A percentile compares a stretch with the other conserved stretches of the same genome.
These are phyloP conservation scores for Argyra leucocephala DNA, from an alignment of 2,888 invertebrate species.

Conservation along the genomic window DNA sequence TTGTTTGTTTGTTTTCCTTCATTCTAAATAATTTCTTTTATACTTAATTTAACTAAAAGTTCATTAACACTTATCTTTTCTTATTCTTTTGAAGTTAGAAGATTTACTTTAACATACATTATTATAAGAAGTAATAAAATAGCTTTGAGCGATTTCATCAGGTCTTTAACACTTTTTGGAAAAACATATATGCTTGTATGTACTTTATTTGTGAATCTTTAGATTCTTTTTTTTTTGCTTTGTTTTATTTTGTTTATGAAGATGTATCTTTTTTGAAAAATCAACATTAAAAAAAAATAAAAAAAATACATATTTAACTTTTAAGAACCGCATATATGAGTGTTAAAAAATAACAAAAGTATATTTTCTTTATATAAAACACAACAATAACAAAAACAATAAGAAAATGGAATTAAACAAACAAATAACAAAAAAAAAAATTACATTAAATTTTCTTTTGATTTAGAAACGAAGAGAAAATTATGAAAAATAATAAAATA, in stretches of 20 bases:
- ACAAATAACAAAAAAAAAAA: background rate
- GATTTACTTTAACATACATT: background rate
- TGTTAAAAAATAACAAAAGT: too few species aligned
- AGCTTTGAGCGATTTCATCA: background rate
- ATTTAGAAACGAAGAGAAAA: background rate
- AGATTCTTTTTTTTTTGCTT: too few species aligned
- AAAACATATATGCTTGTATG: too few species aligned
- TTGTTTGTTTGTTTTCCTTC: background rate
- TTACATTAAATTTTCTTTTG: too few species aligned
- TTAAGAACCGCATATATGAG: background rate
- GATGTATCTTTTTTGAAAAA: background rate
- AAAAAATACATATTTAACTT: background rate
- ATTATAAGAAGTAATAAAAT: background rate
- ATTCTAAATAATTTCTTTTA: background rate
- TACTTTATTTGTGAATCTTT: too few species aligned
- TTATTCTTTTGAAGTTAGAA: background rate
- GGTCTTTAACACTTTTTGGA: background rate
- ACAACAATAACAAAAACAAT: too few species aligned
- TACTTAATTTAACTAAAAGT: background rate
- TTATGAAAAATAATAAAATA: background rate
- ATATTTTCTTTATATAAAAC: too few species aligned
- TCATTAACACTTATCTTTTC: background rate
- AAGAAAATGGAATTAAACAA: background rate
- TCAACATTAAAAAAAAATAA: background rate
- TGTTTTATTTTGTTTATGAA: too few species aligned